A percentile compares a stretch with the other conserved stretches of the same genome.
Conservation (phyloP, 2,888 invertebrate genomes). For the Platerodrilus igneus region DNA sequence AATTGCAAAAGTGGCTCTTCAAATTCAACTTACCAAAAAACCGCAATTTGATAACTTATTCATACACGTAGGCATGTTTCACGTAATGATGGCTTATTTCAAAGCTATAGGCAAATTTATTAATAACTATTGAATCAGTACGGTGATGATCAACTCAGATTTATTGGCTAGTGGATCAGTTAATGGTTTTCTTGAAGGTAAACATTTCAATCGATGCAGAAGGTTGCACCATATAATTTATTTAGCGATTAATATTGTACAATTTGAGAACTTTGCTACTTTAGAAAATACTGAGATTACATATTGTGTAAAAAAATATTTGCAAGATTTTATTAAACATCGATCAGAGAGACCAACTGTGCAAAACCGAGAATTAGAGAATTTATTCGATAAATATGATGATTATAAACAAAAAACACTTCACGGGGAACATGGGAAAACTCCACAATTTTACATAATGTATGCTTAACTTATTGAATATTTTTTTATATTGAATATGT, state of each 20-base stretch:
- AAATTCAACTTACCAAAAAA: slow-evolving; percentile 23
- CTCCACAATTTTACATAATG: slow-evolving; percentile 34
- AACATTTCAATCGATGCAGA: slow-evolving; percentile 27
- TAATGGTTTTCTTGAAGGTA: slow-evolving; percentile 19
- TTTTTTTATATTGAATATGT: slow-evolving; percentile 31
- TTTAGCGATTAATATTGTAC: slow-evolving; percentile 19
- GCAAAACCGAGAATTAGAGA: too few relatives aligned
- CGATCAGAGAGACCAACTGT: slow-evolving; percentile 9
- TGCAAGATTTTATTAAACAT: slow-evolving; percentile 14
- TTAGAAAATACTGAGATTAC: slow-evolving; percentile 1
- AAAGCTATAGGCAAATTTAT: slow-evolving; percentile 30
- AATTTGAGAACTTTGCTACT: slow-evolving; percentile 16
- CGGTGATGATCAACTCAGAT: slow-evolving; percentile 20
- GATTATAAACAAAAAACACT: slow-evolving; percentile 22
- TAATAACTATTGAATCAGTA: slow-evolving; percentile 23
- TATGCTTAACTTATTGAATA: slow-evolving; percentile 32
- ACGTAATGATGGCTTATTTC: slow-evolving; percentile 25
- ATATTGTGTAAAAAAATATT: slow-evolving; percentile 8
- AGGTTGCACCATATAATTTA: slow-evolving; percentile 26
- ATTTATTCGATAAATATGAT: slow-evolving; percentile 25
- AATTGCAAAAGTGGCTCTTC: slow-evolving; percentile 27
- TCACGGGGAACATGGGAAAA: slow-evolving; percentile 34
- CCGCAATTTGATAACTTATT: slow-evolving; percentile 23
- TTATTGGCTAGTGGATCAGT: slow-evolving; percentile 27
- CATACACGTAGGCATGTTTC: too few relatives aligned